Evolutionary conservation across 2,113 vertebrate genomes (phyloP), one percentile per base, ranked within the genome.

Genomic region (Amia ocellicauda): DNA sequence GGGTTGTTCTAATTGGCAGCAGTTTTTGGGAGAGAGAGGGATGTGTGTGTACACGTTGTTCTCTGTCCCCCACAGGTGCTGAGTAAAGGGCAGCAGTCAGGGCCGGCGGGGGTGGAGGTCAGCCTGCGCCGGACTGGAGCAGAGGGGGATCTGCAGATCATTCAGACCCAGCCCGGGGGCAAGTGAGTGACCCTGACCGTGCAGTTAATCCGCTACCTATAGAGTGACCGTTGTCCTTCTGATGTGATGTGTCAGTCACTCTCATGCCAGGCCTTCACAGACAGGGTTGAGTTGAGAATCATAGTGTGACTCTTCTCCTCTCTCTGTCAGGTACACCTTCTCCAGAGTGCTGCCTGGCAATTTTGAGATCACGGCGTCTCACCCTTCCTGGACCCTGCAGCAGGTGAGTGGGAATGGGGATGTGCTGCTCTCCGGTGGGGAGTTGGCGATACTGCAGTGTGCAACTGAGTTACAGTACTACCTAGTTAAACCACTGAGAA

Each of bases 311-410:
- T 58, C 1, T 67, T 67, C 72, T 41, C 31, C 31, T 36, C 23
- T 69, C 40, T 75, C 54, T 72, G 73, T 16, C 81, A 99, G 97
- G 70, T 99, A 94, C 77, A 89, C 88, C 14, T 99, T 99, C 81
- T 90, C 86, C 57, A 98, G 93, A 90, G 96, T 99, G 40, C 92
- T 97, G 54, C 97, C 97, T 58, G 96, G 97, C 1, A 90, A 81
- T 73, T 98, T 97, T 54, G 93, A 96, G 76, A 94, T 99, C 66
- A 88, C 90, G 63, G 96, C 96, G 3, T 88, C 88, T 9, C 97
- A 99, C 79, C 85, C 92, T 0, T 94, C 93, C 51, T 99, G 97
- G 97, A 82, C 84, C 0, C 59, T 99, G 67, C 94, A 96, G 78
- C 87, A 94, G 90, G 97, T 99, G 58, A 70, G 87, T 70, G 8